These are phyloP conservation scores for Ceratina calcarata DNA, from an alignment of 1,140 invertebrate species.

Conservation along the genomic window DNA sequence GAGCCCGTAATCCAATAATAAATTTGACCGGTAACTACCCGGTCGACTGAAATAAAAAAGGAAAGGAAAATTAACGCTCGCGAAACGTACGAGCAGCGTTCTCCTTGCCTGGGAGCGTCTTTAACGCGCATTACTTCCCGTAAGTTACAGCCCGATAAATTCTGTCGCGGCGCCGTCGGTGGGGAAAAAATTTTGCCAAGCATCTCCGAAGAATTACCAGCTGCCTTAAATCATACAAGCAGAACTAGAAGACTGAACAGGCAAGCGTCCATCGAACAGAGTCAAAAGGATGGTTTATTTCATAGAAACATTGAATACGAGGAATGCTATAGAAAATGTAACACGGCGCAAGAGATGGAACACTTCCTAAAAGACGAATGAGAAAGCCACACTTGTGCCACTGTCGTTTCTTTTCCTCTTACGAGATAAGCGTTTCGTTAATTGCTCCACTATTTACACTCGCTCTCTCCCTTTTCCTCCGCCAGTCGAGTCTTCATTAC, in stretches of 20 bases:
- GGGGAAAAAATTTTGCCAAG: constrained; percentile 31
- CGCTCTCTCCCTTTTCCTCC: constrained; percentile 18
- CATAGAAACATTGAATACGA: no score
- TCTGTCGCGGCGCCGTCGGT: neutral
- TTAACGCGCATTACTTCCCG: constrained; percentile 32
- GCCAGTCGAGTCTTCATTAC: constrained; percentile 34
- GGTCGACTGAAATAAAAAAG: neutral
- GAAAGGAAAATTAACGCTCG: constrained; percentile 34
- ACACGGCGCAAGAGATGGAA: no score
- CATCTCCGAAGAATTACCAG: constrained; percentile 36
- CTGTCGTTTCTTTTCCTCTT: constrained; percentile 24
- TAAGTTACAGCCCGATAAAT: constrained; percentile 49
- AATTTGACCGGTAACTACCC: constrained; percentile 26
- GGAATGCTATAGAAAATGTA: no score
- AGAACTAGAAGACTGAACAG: neutral
- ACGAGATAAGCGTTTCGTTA: constrained; percentile 51
- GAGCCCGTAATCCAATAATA: constrained; percentile 33
- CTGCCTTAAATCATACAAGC: constrained; percentile 28
- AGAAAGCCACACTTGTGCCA: constrained; percentile 18
- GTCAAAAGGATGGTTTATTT: no score
- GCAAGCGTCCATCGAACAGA: no score
- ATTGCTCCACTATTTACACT: constrained; percentile 51
- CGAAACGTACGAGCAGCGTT: constrained; percentile 26
- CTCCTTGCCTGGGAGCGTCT: constrained; percentile 33
- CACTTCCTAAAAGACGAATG: constrained; percentile 3